A percentile compares a stretch with the other conserved stretches of the same genome.
Conservation (phyloP, 2,113 vertebrate genomes). For the Forbesichthys papilliferus region DNA sequence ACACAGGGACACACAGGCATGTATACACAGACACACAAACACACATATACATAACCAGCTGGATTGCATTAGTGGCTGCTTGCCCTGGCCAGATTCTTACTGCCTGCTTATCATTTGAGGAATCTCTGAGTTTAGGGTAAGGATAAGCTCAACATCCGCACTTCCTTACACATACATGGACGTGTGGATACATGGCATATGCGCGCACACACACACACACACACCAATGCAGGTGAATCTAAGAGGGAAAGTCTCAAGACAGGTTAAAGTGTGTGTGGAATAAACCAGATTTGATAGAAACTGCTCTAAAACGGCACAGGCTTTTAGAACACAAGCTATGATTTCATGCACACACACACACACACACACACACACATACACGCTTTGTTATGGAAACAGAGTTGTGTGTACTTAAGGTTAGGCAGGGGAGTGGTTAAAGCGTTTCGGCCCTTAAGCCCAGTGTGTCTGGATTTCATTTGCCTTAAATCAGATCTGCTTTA, state of each 20-base stretch:
- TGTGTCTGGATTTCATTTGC: conserved; percentile 59
- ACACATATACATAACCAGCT: background rate
- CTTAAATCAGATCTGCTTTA: conserved; percentile 60
- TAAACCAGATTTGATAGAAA: conserved; percentile 24
- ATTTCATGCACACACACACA: conserved; percentile 10
- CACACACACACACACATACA: conserved; percentile 12
- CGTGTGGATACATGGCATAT: conserved; percentile 15
- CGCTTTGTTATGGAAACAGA: conserved; percentile 47
- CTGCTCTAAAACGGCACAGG: conserved; percentile 29
- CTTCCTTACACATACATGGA: conserved; percentile 13
- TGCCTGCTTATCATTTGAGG: conserved; percentile 25
- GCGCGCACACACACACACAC: conserved; percentile 13
- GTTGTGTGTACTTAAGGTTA: conserved; percentile 41
- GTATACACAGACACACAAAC: background rate
- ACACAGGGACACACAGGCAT: conserved; percentile 1
- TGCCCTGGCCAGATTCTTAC: conserved; percentile 11
- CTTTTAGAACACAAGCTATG: conserved; percentile 34
- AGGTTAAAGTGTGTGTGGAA: conserved; percentile 18
- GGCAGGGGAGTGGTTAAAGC: conserved; percentile 45
- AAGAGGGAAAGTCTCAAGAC: conserved; percentile 5
- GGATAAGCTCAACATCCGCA: conserved; percentile 13
- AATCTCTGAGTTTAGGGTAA: conserved; percentile 29
- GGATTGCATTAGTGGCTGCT: conserved; percentile 6
- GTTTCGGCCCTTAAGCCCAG: conserved; percentile 32
- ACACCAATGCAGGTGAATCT: conserved; percentile 1